Conservation (phyloP, 2,113 vertebrate species). For the Siphamia tubifer region DNA sequence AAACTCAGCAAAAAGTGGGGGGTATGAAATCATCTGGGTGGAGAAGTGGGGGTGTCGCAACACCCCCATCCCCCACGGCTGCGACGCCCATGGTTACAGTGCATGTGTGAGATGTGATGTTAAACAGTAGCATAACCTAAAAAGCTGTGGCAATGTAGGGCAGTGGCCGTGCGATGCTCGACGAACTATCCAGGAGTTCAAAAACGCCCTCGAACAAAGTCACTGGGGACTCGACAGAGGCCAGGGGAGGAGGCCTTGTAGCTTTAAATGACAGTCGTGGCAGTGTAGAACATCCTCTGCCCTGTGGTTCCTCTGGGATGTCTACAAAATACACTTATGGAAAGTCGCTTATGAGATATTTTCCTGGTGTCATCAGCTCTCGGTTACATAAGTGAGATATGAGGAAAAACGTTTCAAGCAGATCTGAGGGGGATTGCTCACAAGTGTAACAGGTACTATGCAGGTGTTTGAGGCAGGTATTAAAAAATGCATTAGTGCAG, state of each 20-base stretch:
- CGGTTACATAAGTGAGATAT: constrained; percentile 50
- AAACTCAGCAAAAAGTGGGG: no score
- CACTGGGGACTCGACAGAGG: constrained; percentile 31
- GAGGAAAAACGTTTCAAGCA: constrained; percentile 32
- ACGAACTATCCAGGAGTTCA: constrained; percentile 26
- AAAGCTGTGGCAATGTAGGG: constrained; percentile 38
- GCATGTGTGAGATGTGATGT: no score
- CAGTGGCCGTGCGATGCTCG: constrained; percentile 29
- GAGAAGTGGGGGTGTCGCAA: no score
- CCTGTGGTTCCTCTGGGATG: constrained; percentile 42
- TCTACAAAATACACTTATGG: constrained; percentile 40
- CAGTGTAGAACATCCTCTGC: constrained; percentile 48
- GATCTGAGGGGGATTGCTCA: constrained; percentile 47
- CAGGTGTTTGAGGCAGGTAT: constrained; percentile 56
- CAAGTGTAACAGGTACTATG: constrained; percentile 48
- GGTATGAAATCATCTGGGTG: no score
- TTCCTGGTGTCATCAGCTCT: constrained; percentile 61
- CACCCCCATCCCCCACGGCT: no score
- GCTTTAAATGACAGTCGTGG: constrained; percentile 51
- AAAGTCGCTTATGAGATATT: constrained; percentile 61
- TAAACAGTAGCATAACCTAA: constrained; percentile 36
- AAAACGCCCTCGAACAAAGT: constrained; percentile 51
- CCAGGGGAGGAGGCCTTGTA: constrained; percentile 17
- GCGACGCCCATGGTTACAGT: no score
- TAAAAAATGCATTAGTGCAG: constrained; percentile 48